Base-by-base conservation (phyloP, 2,888 invertebrate species). In the Malthinus flaveolus region DNA sequence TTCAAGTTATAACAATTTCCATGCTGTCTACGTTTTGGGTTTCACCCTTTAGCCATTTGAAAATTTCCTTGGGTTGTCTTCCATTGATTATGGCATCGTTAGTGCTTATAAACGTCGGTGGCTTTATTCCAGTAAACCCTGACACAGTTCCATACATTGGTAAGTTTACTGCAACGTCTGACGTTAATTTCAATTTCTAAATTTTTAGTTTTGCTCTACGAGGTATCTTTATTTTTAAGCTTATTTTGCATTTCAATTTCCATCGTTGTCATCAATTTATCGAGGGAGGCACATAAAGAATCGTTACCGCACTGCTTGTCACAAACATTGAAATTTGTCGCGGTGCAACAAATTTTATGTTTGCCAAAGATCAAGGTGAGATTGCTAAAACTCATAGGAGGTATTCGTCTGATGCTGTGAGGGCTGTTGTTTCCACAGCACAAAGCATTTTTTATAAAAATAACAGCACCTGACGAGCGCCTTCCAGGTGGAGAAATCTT, bases 11-110 rank as follows among this genome's bases (percentile, higher is more conserved):
- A 47, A 63, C 71, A 12, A 52, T 69, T 54, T 69, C 69, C 7
- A 59, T 75, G 45, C 60, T 79, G n/a, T 55, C 67, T n/a, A 70
- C 73, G 10, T 79, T 78, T 66, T 78, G 77, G 72, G 63, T 73
- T 13, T 73, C 75, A 32, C 75, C 77, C 3, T 71, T 74, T 49
- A 73, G 73, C n/a, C 63, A 67, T 34, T 58, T 71, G 13, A 78
- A 77, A 65, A 70, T 78, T 11, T 66, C 72, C 6, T 55, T 78
- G 36, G 67, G 65, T 32, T 74, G 75, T 63, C 58, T 71, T 7
- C 74, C 75, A 39, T 50, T 79, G 33, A 33, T 78, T n/a, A 45
- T 77, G 36, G 68, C 69, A 34, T 63, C 71, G 0, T 55, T 73
- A 1, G 63, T 75, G 36, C 64, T 77, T 32, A 64, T 78, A 23